Conservation (phyloP, 2,797 vertebrate genomes). For the Pitangus sulphuratus region DNA sequence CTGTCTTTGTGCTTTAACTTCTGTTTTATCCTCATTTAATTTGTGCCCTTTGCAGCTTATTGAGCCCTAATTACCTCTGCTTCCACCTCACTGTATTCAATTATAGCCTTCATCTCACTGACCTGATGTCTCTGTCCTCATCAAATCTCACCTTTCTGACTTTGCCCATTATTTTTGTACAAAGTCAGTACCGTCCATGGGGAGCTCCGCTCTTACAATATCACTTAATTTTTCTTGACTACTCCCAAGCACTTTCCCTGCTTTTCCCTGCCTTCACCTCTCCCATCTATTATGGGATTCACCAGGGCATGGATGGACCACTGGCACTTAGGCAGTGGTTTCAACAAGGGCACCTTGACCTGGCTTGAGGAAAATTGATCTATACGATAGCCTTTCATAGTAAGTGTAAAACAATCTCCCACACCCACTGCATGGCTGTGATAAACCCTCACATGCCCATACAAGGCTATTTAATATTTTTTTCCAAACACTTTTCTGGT, state of each 20-base stretch:
- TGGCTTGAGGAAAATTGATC: not conserved
- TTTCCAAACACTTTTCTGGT: not conserved
- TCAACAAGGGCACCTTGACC: not conserved
- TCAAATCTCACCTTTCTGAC: slow-evolving; percentile 64
- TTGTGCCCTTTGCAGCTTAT: slow-evolving; percentile 62
- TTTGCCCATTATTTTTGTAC: slow-evolving; percentile 44
- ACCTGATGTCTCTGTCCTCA: slow-evolving; percentile 45
- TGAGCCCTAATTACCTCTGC: slow-evolving; percentile 65
- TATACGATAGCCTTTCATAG: not conserved
- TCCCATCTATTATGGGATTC: not conserved
- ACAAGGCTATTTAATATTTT: not conserved
- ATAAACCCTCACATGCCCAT: not conserved
- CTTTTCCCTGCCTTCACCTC: not conserved
- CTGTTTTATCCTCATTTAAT: slow-evolving; percentile 62
- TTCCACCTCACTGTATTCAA: slow-evolving; percentile 43
- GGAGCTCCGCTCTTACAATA: not conserved
- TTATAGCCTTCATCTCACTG: slow-evolving; percentile 52
- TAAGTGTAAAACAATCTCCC: not conserved
- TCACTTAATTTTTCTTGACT: slow-evolving; percentile 10
- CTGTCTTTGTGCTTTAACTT: slow-evolving; percentile 60
- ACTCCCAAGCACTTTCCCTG: not conserved
- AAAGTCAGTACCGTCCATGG: not conserved
- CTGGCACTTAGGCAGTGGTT: not conserved
- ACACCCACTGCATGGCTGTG: not conserved
- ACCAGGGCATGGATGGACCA: not conserved